Evolutionary conservation across 2,888 invertebrate species (phyloP).

Genomic region (Ethmia dodecea): DNA sequence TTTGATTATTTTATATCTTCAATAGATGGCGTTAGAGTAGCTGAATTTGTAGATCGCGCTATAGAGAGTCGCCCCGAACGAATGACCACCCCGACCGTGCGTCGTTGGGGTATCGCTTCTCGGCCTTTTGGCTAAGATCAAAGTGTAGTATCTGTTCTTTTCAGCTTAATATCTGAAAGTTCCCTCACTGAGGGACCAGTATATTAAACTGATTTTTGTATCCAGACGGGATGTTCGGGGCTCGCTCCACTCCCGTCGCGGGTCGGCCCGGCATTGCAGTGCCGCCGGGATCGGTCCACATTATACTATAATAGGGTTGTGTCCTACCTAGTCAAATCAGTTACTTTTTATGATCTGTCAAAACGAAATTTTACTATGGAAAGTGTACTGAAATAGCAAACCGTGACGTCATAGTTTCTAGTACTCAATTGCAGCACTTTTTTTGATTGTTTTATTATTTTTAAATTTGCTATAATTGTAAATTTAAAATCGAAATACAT

Average conservation of each 20-base stretch:
- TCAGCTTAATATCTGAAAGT: slow-evolving; percentile 36
- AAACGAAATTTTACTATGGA: too few relatives aligned
- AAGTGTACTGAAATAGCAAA: too few relatives aligned
- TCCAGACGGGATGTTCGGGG: slow-evolving; percentile 31
- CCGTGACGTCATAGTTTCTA: too few relatives aligned
- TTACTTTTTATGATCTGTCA: too few relatives aligned
- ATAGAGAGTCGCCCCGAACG: slow-evolving; percentile 19
- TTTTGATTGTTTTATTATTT: too few relatives aligned
- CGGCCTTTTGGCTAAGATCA: slow-evolving; percentile 33
- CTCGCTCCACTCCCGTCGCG: slow-evolving; percentile 36
- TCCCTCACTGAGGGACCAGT: slow-evolving; percentile 35
- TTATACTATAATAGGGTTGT: neutral
- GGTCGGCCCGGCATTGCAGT: slow-evolving; percentile 36
- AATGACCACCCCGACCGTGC: slow-evolving; percentile 5
- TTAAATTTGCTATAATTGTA: too few relatives aligned
- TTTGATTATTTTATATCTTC: too few relatives aligned
- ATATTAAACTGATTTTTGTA: slow-evolving; percentile 35
- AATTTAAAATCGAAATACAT: too few relatives aligned
- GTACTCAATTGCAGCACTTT: too few relatives aligned
- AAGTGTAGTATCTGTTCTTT: slow-evolving; percentile 35
- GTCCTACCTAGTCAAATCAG: too few relatives aligned
- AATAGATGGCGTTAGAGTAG: slow-evolving; percentile 25
- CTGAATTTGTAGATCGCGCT: slow-evolving; percentile 22
- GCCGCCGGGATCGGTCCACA: slow-evolving; percentile 28
- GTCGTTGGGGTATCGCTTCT: slow-evolving; percentile 25